Evolutionary conservation across 2,113 vertebrate genomes (phyloP), one percentile per base, ranked within the genome.

Genomic region (Lepisosteus osseus): DNA sequence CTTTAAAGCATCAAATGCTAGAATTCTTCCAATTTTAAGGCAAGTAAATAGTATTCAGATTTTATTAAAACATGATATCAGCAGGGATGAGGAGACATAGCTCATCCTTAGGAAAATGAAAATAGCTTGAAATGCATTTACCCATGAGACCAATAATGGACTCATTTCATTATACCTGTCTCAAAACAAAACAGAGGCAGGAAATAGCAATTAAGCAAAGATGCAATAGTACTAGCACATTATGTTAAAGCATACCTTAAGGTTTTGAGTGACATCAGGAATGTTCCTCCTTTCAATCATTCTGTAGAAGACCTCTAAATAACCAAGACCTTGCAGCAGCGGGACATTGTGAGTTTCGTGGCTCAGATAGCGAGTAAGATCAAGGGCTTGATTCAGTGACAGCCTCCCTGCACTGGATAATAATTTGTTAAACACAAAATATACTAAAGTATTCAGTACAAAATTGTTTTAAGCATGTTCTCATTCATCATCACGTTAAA

Each of bases 321-420:
- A 90, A 29, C 83, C 86, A 61, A 93, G 67, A 69, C 89, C 90
- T 81, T 89, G 0, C 2, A 93, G 83, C 1, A 92, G 85, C 62
- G 91, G 90, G 7, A 88, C 89, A 0, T 78, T 90, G 80, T 93
- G 88, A 8, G 65, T 87, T 73, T 93, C 90, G 63, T 59, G 59
- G 51, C 62, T 84, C 51, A 93, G 82, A 77, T 93, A 93, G 67
- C 81, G 77, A 43, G 89, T 89, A 75, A 92, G 79, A 73, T 92
- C 87, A 9, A 93, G 72, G 51, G 84, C 87, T 80, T 81, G 84
- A 74, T 85, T 72, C 47, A 92, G 81, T 8, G 80, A 63, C 73
- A 92, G 72, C 56, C 86, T 81, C 64, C 90, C 90, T 68, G 89
- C 88, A 43, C 90, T 92, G 75, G 45, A 80, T 7, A 79, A 54